Percentiles rank a stretch among this genome's conserved stretches.
phyloP scores from a whole-genome alignment of 2,797 vertebrate genomes.

The Tarsius wallacei region DNA sequence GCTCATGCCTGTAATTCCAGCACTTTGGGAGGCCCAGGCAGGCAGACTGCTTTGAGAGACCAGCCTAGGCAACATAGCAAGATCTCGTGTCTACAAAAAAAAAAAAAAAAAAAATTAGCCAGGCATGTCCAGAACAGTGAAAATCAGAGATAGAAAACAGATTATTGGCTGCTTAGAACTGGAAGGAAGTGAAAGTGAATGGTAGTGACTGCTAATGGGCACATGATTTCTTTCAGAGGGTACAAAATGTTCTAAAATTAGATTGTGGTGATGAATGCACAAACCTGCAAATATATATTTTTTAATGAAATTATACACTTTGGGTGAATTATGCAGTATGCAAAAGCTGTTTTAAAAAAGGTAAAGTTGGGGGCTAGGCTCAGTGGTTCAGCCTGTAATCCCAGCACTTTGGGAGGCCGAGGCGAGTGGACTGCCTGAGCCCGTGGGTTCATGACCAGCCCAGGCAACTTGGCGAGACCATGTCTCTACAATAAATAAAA shows the following conservation, averaged over 20 bases:
- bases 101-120: background rate
- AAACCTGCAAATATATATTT: background rate
- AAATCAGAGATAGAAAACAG: slow-evolving; percentile 9
- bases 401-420: no score
- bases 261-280: background rate
- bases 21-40: no score
- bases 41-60: no score
- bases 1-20: no score
- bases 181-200: background rate
- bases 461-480: no score
- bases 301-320: background rate
- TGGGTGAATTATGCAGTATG: background rate
- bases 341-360: background rate
- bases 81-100: background rate
- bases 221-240: slow-evolving; percentile 32
- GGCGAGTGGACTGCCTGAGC: no score
- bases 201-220: background rate
- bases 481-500: no score
- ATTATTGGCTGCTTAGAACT: background rate
- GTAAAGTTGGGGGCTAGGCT: no score
- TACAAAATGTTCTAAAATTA: slow-evolving; percentile 54
- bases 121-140: background rate
- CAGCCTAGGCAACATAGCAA: no score
- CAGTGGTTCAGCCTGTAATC: no score
- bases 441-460: no score